Evolutionary conservation across 2,888 invertebrate species (phyloP).

Genomic region (Dasypolia templi): DNA sequence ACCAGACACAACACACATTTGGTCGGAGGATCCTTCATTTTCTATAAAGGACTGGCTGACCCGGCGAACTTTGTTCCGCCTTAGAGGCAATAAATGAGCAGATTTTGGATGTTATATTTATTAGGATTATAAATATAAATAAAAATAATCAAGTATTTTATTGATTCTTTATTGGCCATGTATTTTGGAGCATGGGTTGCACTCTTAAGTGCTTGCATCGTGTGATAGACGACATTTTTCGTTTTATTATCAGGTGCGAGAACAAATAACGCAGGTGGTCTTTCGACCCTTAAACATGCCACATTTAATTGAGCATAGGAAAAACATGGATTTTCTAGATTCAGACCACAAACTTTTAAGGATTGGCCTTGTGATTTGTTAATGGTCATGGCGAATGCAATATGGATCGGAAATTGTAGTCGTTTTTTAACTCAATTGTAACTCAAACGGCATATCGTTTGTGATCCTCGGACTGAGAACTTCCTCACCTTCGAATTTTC

Average conservation of each 20-base stretch:
- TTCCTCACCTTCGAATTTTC: constrained; percentile 21
- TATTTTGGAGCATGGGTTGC: too few species aligned
- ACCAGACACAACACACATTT: too few species aligned
- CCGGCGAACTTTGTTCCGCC: too few species aligned
- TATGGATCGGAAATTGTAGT: constrained; percentile 48
- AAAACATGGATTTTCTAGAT: constrained; percentile 21
- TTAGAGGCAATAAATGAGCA: too few species aligned
- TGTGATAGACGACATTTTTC: too few species aligned
- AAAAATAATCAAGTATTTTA: too few species aligned
- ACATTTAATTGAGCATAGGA: constrained; percentile 13
- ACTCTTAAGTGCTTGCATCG: too few species aligned
- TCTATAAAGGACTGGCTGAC: too few species aligned
- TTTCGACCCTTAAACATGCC: constrained; percentile 22
- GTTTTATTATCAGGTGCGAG: neutral
- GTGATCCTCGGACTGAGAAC: constrained; percentile 23
- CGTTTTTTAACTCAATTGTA: constrained; percentile 34
- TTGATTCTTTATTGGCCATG: too few species aligned
- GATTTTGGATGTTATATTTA: too few species aligned
- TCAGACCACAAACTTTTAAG: constrained; percentile 24
- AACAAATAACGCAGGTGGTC: constrained; percentile 14
- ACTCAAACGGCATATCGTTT: constrained; percentile 35
- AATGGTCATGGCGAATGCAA: constrained; percentile 36
- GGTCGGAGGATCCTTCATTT: too few species aligned
- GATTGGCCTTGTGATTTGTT: constrained; percentile 26
- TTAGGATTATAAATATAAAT: too few species aligned